Evolutionary conservation across 2,888 invertebrate species (phyloP).

Genomic region (Drosophila niveifrons): DNA sequence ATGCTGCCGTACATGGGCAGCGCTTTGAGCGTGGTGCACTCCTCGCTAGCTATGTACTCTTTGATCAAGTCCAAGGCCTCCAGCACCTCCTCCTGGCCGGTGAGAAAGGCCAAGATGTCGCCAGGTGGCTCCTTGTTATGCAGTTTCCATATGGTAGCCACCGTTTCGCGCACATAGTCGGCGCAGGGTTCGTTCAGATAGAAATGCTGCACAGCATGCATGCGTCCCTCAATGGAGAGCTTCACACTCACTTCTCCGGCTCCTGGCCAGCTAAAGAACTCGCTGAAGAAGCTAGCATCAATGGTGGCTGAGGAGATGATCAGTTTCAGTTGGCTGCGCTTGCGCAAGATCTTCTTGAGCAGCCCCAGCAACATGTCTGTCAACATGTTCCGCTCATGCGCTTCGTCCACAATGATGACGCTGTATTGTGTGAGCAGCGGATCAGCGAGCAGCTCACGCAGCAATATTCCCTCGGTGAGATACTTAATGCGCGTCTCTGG

Average conservation of each 20-base stretch:
- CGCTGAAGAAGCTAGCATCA: conserved; percentile 93
- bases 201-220: conserved; percentile 94
- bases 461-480: conserved; percentile 97
- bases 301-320: conserved; percentile 98
- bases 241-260: conserved; percentile 89
- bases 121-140: conserved; percentile 93
- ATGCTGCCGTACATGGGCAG: conserved; percentile 97
- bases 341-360: conserved; percentile 95
- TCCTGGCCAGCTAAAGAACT: conserved; percentile 89
- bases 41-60: conserved; percentile 86
- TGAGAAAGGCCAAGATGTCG: conserved; percentile 96
- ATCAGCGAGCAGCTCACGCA: conserved; percentile 97
- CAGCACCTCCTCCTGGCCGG: conserved; percentile 97
- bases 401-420: conserved; percentile 96
- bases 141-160: conserved; percentile 95
- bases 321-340: conserved; percentile 92
- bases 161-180: conserved; percentile 94
- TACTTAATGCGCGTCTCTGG: conserved; percentile 91
- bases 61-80: conserved; percentile 88
- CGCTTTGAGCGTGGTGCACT: conserved; percentile 87
- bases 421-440: conserved; percentile 95
- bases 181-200: conserved; percentile 94
- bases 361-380: conserved; percentile 98
- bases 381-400: conserved; percentile 96
- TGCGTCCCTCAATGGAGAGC: conserved; percentile 94